Evolutionary conservation across 2,113 vertebrate genomes (phyloP).

Genomic region (Orthonyx spaldingii): DNA sequence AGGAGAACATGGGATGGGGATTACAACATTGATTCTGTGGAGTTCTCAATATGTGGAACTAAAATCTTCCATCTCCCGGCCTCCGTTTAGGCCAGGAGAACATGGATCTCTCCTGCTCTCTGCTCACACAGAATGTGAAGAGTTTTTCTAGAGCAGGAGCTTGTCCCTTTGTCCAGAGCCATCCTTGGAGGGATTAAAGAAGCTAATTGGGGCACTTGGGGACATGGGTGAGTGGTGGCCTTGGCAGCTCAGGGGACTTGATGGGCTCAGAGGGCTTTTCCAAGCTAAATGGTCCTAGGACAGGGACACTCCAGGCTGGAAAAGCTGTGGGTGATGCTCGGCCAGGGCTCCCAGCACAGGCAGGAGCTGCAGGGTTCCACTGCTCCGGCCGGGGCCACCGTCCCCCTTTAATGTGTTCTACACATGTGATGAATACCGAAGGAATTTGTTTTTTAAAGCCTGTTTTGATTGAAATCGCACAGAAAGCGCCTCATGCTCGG

Average conservation of each 20-base stretch:
- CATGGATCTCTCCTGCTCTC: neutral
- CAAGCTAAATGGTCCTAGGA: neutral
- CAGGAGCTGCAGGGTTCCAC: neutral
- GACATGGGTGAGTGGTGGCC: neutral
- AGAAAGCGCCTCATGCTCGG: constrained; percentile 5
- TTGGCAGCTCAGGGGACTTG: rapidly evolving
- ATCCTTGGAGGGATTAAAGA: neutral
- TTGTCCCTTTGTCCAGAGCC: neutral
- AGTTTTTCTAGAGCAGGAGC: neutral
- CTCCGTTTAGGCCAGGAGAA: neutral
- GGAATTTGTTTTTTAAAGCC: constrained; percentile 62
- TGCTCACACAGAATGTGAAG: neutral
- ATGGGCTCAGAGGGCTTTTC: neutral
- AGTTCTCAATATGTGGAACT: rapidly evolving
- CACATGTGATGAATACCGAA: constrained; percentile 26
- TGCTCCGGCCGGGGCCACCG: neutral
- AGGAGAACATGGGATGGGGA: neutral
- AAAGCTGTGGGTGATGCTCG: neutral
- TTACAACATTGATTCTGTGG: neutral
- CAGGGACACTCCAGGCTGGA: neutral
- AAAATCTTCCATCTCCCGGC: neutral
- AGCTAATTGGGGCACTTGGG: neutral
- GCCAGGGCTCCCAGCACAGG: neutral
- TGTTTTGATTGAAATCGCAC: constrained; percentile 55
- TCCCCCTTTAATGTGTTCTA: constrained; percentile 38